These are phyloP conservation scores for Tricholaema leucomelas DNA, from an alignment of 2,113 vertebrate species.

Conservation along the genomic window DNA sequence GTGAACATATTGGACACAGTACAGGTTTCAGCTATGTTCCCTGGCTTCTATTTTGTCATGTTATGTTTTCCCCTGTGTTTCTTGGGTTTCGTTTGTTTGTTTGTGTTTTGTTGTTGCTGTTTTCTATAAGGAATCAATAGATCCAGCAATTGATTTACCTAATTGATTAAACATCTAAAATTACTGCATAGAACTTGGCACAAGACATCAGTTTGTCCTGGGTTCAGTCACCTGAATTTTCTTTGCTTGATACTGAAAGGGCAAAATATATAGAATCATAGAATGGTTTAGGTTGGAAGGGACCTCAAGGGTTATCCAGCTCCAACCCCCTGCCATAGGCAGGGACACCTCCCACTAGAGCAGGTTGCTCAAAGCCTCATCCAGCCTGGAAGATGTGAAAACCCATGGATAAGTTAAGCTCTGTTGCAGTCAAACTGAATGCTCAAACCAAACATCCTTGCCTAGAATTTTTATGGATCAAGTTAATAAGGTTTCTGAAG, in stretches of 20 bases:
- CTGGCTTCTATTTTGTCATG: not conserved
- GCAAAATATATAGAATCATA: not conserved
- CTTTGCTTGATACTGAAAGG: not conserved
- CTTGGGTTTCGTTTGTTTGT: too few species aligned
- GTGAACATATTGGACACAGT: not conserved
- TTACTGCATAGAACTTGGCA: not conserved
- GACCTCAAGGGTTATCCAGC: too few species aligned
- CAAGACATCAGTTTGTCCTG: not conserved
- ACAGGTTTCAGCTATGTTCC: not conserved
- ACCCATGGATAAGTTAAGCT: not conserved
- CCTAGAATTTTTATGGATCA: not conserved
- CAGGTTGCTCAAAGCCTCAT: too few species aligned
- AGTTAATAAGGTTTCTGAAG: not conserved
- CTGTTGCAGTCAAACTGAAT: not conserved
- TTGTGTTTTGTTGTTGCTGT: too few species aligned
- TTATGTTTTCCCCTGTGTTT: too few species aligned
- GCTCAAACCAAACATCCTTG: not conserved
- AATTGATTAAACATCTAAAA: not conserved
- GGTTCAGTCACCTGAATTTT: not conserved
- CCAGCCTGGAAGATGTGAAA: not conserved
- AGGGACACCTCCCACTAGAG: too few species aligned
- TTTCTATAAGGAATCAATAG: not conserved
- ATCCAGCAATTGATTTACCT: not conserved
- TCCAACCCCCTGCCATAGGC: too few species aligned
- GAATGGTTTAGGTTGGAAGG: too few species aligned